Evolutionary conservation across 2,888 invertebrate genomes (phyloP).

Genomic region (Drosophila hawaiiensis): DNA sequence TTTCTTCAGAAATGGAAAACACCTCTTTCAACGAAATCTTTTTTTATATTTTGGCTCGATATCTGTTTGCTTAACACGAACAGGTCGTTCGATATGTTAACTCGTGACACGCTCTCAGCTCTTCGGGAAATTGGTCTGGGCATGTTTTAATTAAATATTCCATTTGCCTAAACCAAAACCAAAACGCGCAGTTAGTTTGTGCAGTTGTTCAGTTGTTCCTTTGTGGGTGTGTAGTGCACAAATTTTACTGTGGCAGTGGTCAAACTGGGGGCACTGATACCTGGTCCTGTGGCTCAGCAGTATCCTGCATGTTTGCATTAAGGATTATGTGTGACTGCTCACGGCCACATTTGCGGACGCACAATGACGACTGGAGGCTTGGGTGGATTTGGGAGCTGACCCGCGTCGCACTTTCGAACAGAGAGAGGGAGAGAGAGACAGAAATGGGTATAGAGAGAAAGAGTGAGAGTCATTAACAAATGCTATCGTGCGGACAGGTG

Average conservation of each 20-base stretch:
- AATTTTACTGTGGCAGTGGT: conserved; percentile 63
- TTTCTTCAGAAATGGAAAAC: no score
- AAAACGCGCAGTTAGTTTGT: conserved; percentile 61
- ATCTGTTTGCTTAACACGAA: neutral
- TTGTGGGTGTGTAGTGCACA: conserved; percentile 54
- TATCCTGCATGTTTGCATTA: conserved; percentile 64
- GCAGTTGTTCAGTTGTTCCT: conserved; percentile 13
- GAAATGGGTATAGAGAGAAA: neutral
- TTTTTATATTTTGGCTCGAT: neutral
- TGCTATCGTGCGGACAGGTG: conserved; percentile 43
- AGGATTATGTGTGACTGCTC: conserved; percentile 67
- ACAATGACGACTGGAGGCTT: conserved; percentile 33
- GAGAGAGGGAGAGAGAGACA: neutral
- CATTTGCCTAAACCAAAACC: conserved; percentile 76
- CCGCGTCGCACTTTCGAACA: neutral
- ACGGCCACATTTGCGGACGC: conserved; percentile 42
- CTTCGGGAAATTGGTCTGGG: conserved; percentile 48
- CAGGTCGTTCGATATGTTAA: neutral
- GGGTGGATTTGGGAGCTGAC: neutral
- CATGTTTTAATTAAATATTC: conserved; percentile 81
- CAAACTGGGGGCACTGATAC: conserved; percentile 45
- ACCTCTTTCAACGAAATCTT: neutral
- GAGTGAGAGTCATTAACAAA: conserved; percentile 52
- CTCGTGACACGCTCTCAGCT: conserved; percentile 21
- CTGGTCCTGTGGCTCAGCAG: conserved; percentile 31